phyloP scores from a whole-genome alignment of 1,140 invertebrate species.

The Lasioglossum albipes region DNA sequence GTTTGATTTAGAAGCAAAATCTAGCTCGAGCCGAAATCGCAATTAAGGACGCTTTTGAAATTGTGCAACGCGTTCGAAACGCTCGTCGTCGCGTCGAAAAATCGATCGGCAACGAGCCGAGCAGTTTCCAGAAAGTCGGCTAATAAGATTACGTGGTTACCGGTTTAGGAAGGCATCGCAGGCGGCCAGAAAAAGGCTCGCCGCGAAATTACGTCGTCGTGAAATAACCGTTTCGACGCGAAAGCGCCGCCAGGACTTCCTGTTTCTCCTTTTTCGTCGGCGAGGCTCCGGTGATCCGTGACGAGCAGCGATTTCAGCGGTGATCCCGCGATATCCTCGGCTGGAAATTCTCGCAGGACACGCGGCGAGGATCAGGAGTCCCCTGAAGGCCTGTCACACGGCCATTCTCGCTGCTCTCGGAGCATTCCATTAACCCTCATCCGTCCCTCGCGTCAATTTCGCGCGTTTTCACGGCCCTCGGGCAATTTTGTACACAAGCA shows the following conservation, averaged over 20 bases:
- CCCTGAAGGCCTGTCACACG: no score
- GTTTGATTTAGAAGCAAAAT: no score
- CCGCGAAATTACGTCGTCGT: conserved; percentile 38
- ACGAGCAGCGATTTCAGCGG: conserved; percentile 31
- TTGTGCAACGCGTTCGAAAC: background rate
- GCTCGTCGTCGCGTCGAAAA: background rate
- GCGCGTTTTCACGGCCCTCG: no score
- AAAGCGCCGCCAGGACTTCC: conserved; percentile 33
- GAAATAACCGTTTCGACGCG: conserved; percentile 38
- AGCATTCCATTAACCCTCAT: no score
- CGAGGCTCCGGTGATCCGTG: conserved; percentile 17
- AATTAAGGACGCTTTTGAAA: no score
- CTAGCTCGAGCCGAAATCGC: no score
- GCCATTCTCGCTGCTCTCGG: no score
- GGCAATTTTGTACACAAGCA: no score
- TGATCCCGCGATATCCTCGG: conserved; percentile 18
- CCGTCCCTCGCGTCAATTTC: no score
- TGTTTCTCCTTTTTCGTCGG: conserved; percentile 31
- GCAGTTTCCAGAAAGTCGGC: conserved; percentile 13
- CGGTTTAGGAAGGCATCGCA: conserved; percentile 22
- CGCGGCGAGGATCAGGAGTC: background rate
- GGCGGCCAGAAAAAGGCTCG: conserved; percentile 1
- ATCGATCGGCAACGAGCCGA: background rate
- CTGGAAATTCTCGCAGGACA: background rate
- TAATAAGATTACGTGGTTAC: conserved; percentile 37